Evolutionary conservation across 2,113 vertebrate species (phyloP), one percentile per base, ranked within the genome.

Genomic region (Ornithorhynchus anatinus): DNA sequence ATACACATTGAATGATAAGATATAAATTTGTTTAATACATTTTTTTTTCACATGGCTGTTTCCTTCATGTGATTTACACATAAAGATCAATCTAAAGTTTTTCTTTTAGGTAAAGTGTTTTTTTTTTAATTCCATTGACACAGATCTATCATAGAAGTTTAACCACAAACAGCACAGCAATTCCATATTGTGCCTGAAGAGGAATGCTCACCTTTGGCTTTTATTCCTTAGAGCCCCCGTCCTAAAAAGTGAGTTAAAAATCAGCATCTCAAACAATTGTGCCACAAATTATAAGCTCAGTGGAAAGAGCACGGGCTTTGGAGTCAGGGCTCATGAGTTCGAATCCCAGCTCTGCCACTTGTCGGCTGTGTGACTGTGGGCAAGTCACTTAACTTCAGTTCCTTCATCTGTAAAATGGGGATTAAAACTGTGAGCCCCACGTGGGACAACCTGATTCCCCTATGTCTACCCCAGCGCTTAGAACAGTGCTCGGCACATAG

Each of bases 211-310:
- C 27, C 64, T 79, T 72, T 48, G 61, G 39, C 36, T 59, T 3
- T 76, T 62, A 58, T 69, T 44, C n/a, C 17, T 65, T 42, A 70
- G 4, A 12, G 0, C 31, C 40, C 23, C 3, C 52, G 70, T 59
- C 29, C 12, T 69, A 50, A 79, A 78, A 48, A 62, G 67, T 61
- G 36, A 25, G 61, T 77, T 70, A n/a, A n/a, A n/a, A n/a, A n/a
- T n/a, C n/a, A n/a, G n/a, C n/a, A n/a, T n/a, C n/a, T n/a, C n/a
- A n/a, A n/a, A n/a, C n/a, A n/a, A n/a, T n/a, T n/a, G n/a, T n/a
- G n/a, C n/a, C n/a, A n/a, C n/a, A n/a, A n/a, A n/a, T n/a, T n/a
- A n/a, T n/a, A n/a, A n/a, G n/a, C n/a, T n/a, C n/a, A n/a, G n/a
- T n/a, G n/a, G n/a, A n/a, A n/a, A n/a, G n/a, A n/a, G n/a, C n/a